These are phyloP conservation scores for Dendrophyllia cribrosa DNA, from an alignment of 64 coral and sea anemone species.

Conservation along the genomic window DNA sequence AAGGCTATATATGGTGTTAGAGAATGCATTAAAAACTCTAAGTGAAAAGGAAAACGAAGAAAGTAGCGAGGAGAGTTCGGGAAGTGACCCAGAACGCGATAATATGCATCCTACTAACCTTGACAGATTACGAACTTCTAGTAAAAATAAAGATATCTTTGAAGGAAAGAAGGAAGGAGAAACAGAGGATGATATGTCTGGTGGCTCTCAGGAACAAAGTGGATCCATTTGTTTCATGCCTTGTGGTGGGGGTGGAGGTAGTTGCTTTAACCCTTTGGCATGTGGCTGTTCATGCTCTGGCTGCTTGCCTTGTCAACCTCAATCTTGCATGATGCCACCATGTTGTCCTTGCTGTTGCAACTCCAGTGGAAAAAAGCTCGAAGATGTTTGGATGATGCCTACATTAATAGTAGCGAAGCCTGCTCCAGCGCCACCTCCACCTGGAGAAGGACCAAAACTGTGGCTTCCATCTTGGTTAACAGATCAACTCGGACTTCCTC, in stretches of 20 bases:
- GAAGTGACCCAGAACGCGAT: background rate
- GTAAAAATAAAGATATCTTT: background rate
- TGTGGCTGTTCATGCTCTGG: conserved; percentile 55
- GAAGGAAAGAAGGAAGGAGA: background rate
- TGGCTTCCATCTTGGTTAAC: conserved; percentile 75
- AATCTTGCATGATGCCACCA: conserved; percentile 75
- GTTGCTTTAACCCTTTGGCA: conserved; percentile 55
- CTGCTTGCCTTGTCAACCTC: conserved; percentile 45
- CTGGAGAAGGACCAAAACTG: conserved; percentile 19
- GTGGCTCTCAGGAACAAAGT: background rate
- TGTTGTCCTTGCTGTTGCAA: conserved; percentile 83
- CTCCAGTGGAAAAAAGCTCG: conserved; percentile 63
- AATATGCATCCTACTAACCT: background rate
- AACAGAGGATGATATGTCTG: background rate
- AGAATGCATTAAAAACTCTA: conserved; percentile 68
- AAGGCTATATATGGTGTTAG: conserved; percentile 57
- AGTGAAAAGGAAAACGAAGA: conserved; percentile 46
- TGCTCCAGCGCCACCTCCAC: conserved; percentile 47
- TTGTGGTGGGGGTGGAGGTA: conserved; percentile 27
- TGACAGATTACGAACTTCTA: background rate
- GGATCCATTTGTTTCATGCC: conserved; percentile 60
- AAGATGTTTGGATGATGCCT: conserved; percentile 82
- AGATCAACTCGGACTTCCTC: conserved; percentile 22
- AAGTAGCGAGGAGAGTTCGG: background rate
- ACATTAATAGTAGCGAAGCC: conserved; percentile 77